These are phyloP conservation scores for Thymelicus acteon DNA, from an alignment of 2,888 invertebrate species.

Conservation along the genomic window DNA sequence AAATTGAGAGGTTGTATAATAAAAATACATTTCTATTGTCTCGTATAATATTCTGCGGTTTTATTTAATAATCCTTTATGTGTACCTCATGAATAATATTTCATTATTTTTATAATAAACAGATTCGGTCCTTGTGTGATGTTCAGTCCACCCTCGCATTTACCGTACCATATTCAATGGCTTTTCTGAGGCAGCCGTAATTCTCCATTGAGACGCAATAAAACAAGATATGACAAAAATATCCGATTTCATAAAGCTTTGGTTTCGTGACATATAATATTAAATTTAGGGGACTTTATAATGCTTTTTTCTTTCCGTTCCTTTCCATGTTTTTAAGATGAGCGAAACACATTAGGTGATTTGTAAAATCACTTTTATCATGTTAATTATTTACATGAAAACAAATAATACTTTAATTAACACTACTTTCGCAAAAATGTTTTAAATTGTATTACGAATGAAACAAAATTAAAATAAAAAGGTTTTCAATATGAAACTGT, in stretches of 20 bases:
- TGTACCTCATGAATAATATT: constrained; percentile 7
- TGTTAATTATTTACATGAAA: too few relatives aligned
- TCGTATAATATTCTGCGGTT: too few relatives aligned
- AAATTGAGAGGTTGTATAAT: too few relatives aligned
- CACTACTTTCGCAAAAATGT: background rate
- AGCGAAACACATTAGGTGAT: constrained; percentile 32
- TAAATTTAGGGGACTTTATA: constrained; percentile 81
- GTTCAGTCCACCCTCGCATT: constrained; percentile 59
- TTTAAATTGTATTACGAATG: too few relatives aligned
- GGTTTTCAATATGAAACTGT: constrained; percentile 5
- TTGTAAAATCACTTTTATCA: constrained; percentile 2
- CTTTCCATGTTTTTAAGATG: constrained; percentile 52
- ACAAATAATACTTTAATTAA: background rate
- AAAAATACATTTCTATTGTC: too few relatives aligned
- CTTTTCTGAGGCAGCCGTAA: constrained; percentile 63
- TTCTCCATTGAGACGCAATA: constrained; percentile 78
- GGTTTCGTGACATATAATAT: constrained; percentile 82
- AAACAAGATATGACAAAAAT: constrained; percentile 85
- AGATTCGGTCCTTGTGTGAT: constrained; percentile 21
- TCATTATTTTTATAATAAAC: constrained; percentile 31
- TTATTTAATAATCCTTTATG: background rate
- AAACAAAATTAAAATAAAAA: too few relatives aligned
- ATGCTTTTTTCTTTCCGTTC: constrained; percentile 72
- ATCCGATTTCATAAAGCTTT: constrained; percentile 84
- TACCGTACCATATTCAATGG: constrained; percentile 65